Percentiles rank a stretch among this genome's conserved stretches.
These are phyloP conservation scores for Himalopsyche tibetana DNA, from an alignment of 2,888 invertebrate genomes.

Conservation along the genomic window DNA sequence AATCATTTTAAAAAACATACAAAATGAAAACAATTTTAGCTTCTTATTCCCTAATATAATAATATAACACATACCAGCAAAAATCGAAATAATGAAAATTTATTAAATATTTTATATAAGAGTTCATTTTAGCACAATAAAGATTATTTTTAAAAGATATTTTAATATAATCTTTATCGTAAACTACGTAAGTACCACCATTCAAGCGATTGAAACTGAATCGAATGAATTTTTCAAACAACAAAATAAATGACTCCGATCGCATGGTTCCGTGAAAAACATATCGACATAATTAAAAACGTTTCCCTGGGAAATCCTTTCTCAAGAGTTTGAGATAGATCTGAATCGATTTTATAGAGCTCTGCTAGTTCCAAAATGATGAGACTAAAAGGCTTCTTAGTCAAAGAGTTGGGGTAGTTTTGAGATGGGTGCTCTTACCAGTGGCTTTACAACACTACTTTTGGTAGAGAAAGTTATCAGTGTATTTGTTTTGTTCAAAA, in stretches of 20 bases:
- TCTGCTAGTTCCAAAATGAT: conserved; percentile 12
- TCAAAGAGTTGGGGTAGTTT: conserved; percentile 20
- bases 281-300: neutral
- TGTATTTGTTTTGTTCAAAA: neutral
- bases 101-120: no score
- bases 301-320: neutral
- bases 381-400: conserved; percentile 26
- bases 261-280: neutral
- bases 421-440: neutral
- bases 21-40: no score
- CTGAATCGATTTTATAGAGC: conserved; percentile 1
- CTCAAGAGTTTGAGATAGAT: neutral
- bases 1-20: no score
- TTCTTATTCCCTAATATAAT: no score
- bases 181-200: no score
- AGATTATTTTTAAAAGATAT: no score
- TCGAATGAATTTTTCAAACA: no score
- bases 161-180: no score
- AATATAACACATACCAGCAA: no score
- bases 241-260: neutral
- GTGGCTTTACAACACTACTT: neutral
- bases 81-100: no score
- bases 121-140: no score
- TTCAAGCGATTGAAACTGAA: no score
- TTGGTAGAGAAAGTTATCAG: neutral